Evolutionary conservation across 2,888 invertebrate species (phyloP), one percentile per base, ranked within the genome.

Genomic region (Chaetogeoica ovagalla): DNA sequence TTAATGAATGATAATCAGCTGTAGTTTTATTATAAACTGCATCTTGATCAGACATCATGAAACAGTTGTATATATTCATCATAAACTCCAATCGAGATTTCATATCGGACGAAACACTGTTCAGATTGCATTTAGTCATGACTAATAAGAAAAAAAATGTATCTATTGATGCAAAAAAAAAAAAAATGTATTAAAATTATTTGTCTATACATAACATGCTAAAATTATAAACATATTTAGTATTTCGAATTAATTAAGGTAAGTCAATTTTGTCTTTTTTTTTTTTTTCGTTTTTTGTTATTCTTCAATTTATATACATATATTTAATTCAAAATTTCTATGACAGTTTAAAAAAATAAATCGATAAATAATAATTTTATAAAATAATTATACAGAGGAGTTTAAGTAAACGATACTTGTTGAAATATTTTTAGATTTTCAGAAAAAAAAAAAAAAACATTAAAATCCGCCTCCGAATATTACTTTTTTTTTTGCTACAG

Each of bases 21-120:
- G 62, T 55, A 52, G 23, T 71, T 57, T 79, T 79, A 70, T 39
- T 62, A 19, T 63, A 8, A n/a, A n/a, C 19, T 9, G 9, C 62
- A 55, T 70, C 70, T 71, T 70, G 71, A 71, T 79, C 70, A 52
- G 79, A 57, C 63, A 79, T 70, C 70, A 79, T 79, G 13, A 79
- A 55, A 55, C 71, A 71, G 21, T 79, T 79, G 30, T 79, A 79
- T 39, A 79, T 79, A 23, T 71, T 79, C 79, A 79, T 79, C 79
- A 79, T 79, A 57, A 79, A 79, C 23, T 79, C 79, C 9, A 79
- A 69, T 79, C 79, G 69, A 79, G 55, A 71, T 79, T 63, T 79
- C 79, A 79, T 79, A 43, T 79, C 79, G 15, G 71, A 43, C 23
- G 79, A 79, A 71, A 79, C 71, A 19, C 65, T 43, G 39, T 63